Evolutionary conservation across 2,797 vertebrate genomes (phyloP).

Genomic region (Nannoperca obscura): DNA sequence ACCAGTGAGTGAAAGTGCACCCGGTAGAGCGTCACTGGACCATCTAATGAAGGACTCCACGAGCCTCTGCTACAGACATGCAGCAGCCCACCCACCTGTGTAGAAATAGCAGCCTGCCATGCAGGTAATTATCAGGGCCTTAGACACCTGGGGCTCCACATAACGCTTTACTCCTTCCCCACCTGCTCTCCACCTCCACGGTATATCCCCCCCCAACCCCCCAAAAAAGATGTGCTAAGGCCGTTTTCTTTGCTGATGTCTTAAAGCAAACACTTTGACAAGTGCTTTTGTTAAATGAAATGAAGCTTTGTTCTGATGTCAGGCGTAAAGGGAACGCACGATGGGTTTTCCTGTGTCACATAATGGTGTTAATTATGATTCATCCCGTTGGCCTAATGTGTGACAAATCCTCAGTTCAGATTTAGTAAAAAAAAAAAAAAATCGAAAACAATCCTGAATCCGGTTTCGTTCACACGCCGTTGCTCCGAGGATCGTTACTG

Average conservation of each 20-base stretch:
- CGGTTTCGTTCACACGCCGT: conserved; percentile 35
- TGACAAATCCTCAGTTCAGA: background rate
- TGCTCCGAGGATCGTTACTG: conserved; percentile 17
- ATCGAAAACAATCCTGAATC: background rate
- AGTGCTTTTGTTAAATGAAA: too few relatives aligned
- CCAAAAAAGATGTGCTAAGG: background rate
- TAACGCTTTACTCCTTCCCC: conserved; percentile 43
- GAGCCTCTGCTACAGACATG: conserved; percentile 68
- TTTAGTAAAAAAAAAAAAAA: too few relatives aligned
- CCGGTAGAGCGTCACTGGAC: conserved; percentile 69
- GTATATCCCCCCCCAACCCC: background rate
- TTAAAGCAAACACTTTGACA: background rate
- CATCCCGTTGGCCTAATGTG: conserved; percentile 19
- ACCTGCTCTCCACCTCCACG: conserved; percentile 17
- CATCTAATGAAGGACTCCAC: conserved; percentile 68
- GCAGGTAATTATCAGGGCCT: conserved; percentile 80
- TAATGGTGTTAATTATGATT: conserved; percentile 9
- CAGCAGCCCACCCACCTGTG: conserved; percentile 82
- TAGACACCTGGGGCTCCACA: conserved; percentile 62
- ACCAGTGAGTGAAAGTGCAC: conserved; percentile 63
- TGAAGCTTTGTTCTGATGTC: background rate
- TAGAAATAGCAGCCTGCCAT: conserved; percentile 82
- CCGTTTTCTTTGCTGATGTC: background rate
- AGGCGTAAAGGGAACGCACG: background rate
- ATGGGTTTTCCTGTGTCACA: conserved; percentile 7